phyloP scores from a whole-genome alignment of 2,888 invertebrate genomes.

The Ophonus ardosiacus region DNA sequence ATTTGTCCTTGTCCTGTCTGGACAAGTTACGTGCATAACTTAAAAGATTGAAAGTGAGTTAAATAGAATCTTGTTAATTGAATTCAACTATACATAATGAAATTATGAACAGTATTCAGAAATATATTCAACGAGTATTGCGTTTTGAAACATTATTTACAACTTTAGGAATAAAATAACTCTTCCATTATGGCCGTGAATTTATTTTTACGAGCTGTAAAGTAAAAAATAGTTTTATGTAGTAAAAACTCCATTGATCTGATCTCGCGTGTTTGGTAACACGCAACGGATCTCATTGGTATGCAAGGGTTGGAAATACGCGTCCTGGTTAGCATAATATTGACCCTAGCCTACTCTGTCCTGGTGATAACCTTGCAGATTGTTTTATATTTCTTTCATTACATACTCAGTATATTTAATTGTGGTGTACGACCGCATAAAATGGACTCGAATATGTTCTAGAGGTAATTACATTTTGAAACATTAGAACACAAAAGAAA shows the following conservation, averaged over 20 bases:
- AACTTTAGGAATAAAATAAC: neutral
- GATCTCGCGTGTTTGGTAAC: neutral
- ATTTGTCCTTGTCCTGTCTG: no score
- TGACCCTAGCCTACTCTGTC: neutral
- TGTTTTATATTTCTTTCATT: conserved; percentile 10
- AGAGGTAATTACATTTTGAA: neutral
- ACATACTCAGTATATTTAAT: neutral
- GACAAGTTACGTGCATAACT: no score
- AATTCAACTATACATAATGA: no score
- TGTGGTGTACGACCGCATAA: neutral
- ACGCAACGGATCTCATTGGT: neutral
- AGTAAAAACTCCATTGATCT: neutral
- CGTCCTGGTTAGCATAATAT: conserved; percentile 19
- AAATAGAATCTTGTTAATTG: no score
- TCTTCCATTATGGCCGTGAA: neutral
- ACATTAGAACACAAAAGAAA: neutral
- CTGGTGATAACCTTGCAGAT: conserved; percentile 23
- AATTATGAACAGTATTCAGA: no score
- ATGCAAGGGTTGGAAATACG: neutral
- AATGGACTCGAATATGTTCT: neutral
- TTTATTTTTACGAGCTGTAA: neutral
- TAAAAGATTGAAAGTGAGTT: no score
- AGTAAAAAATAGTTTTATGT: neutral
- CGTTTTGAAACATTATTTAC: no score
- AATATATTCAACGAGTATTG: no score